Evolutionary conservation across 2,797 vertebrate genomes (phyloP), one percentile per base, ranked within the genome.

Genomic region (Danio choprae): DNA sequence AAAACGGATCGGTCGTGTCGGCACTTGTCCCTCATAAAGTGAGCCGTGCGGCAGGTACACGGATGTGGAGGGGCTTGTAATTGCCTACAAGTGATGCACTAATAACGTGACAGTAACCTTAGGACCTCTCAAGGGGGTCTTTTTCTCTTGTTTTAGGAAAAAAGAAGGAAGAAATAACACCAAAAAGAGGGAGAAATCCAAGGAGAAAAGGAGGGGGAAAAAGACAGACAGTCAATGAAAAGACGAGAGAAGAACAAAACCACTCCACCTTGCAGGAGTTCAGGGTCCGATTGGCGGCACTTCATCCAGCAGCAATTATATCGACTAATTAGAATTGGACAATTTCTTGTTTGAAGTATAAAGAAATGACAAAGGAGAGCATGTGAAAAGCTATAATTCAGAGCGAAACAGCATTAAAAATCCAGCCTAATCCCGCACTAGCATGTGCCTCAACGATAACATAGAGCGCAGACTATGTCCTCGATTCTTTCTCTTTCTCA

Each of bases 311-410:
- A 85, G 91, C 93, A 94, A 94, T 94, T 94, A 94, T 92, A 91
- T 87, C 43, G 90, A 91, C 90, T 94, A 94, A 94, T 95, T 94
- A 93, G 90, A 93, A 91, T 93, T 92, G 91, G 90, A 93, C 92
- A 90, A 94, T 92, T 93, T 90, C 91, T 91, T 92, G 92, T 93
- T 93, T 94, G 93, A 93, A 93, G 92, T 93, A 92, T 90, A 92
- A 93, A 92, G 90, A 92, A 89, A 90, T 87, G 89, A 93, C 93
- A 94, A 93, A 93, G 89, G 92, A 89, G 90, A 88, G 90, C 89
- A 89, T 91, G 92, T 92, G 90, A 91, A 93, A 91, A 93, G 91
- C 92, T 89, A 88, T 90, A 91, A 90, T 89, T 89, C 91, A 86
- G 87, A 90, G 87, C 74, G 85, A 88, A 88, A 91, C 86, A 87